phyloP scores from a whole-genome alignment of 2,888 invertebrate species.

The Lasioglossum marginatum region DNA sequence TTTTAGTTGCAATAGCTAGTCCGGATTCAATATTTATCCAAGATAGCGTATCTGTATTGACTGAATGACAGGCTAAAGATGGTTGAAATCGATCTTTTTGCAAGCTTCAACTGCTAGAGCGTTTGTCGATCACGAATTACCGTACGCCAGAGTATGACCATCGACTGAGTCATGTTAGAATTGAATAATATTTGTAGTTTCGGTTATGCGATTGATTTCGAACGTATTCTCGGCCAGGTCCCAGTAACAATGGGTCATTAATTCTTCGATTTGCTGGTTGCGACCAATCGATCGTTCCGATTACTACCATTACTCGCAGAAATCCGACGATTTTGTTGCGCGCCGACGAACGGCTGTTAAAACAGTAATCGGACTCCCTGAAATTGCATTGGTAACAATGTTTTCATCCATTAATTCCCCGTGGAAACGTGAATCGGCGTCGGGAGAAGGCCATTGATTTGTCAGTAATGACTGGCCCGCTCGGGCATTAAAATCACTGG shows the following conservation, averaged over 20 bases:
- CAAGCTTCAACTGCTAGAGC: background rate
- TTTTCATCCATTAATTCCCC: constrained; percentile 22
- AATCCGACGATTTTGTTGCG: constrained; percentile 20
- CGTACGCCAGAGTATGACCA: background rate
- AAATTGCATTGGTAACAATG: constrained; percentile 8
- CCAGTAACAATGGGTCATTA: background rate
- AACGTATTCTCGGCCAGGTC: background rate
- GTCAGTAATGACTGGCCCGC: constrained; percentile 34
- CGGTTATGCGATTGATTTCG: background rate
- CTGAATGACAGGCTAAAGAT: background rate
- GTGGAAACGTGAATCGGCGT: constrained; percentile 31
- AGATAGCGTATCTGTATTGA: background rate
- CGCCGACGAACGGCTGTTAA: constrained; percentile 9
- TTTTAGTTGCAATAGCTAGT: background rate
- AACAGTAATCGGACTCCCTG: constrained; percentile 12
- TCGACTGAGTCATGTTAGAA: background rate
- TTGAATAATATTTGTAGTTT: background rate
- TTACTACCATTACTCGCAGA: background rate
- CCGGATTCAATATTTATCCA: background rate
- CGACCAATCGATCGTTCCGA: background rate
- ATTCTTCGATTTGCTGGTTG: background rate
- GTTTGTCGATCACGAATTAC: background rate
- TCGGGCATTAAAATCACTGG: constrained; percentile 59
- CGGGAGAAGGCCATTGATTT: constrained; percentile 32
- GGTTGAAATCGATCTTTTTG: background rate